Percentiles rank a stretch among this genome's conserved stretches.
These are phyloP conservation scores for Tinea semifulvella DNA, from an alignment of 2,888 invertebrate genomes.

Conservation along the genomic window DNA sequence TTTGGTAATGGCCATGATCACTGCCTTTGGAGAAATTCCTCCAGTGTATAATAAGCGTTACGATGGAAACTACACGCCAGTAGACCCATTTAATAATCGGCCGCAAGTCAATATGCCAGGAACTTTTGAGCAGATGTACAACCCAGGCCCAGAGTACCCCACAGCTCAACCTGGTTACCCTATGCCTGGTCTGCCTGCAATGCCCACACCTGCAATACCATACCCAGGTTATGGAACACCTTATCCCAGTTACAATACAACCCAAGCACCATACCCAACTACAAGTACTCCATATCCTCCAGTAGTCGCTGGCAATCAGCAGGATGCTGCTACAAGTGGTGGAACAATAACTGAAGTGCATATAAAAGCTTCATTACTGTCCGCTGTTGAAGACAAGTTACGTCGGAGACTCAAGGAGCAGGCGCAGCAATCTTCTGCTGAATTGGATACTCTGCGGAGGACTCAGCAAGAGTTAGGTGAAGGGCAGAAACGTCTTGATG, in stretches of 20 bases:
- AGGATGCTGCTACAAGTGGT: conserved; percentile 44
- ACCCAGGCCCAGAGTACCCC: conserved; percentile 38
- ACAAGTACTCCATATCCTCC: conserved; percentile 34
- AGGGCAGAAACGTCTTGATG: conserved; percentile 84
- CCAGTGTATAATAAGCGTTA: conserved; percentile 87
- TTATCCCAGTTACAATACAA: conserved; percentile 33
- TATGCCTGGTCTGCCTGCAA: conserved; percentile 33
- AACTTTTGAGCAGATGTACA: conserved; percentile 34
- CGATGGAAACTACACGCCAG: conserved; percentile 48
- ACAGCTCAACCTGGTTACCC: conserved; percentile 48
- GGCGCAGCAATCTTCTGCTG: conserved; percentile 90
- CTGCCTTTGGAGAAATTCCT: conserved; percentile 93
- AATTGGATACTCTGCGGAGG: conserved; percentile 86
- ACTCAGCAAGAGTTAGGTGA: conserved; percentile 88
- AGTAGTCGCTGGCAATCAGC: conserved; percentile 34
- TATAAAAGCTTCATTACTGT: conserved; percentile 90
- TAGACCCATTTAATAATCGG: conserved; percentile 41
- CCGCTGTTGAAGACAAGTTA: conserved; percentile 95
- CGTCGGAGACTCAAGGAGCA: conserved; percentile 87
- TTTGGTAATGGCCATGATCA: conserved; percentile 89
- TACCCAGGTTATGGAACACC: conserved; percentile 61
- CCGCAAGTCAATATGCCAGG: conserved; percentile 32
- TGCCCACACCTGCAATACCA: conserved; percentile 38
- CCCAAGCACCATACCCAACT: conserved; percentile 37
- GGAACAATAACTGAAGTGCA: conserved; percentile 96